phyloP scores from a whole-genome alignment of 2,797 vertebrate species.

The Poeciliopsis presidionis region DNA sequence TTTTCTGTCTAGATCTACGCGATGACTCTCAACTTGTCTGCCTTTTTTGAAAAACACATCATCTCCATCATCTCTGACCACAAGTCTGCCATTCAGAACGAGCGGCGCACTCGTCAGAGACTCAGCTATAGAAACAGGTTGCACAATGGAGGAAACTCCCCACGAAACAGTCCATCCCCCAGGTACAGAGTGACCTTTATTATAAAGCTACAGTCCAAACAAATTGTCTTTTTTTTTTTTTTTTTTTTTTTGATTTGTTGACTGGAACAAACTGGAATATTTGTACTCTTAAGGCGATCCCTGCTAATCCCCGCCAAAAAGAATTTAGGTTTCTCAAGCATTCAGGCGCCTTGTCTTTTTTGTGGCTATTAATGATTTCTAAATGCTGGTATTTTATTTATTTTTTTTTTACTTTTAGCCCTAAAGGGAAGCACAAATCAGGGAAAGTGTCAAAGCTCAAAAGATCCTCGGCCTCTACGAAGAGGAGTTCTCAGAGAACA shows the following conservation, averaged over 20 bases:
- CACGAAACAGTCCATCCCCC: conserved; percentile 81
- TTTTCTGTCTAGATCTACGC: conserved; percentile 88
- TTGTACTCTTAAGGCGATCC: not conserved
- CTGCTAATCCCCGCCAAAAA: not conserved
- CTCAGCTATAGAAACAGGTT: conserved; percentile 87
- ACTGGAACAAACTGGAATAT: not conserved
- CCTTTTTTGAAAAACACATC: conserved; percentile 94
- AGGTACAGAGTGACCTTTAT: conserved; percentile 76
- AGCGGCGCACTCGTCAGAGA: conserved; percentile 85
- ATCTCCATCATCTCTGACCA: conserved; percentile 92
- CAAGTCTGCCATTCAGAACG: conserved; percentile 91
- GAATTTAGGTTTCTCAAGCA: not conserved
- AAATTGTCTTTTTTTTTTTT: not conserved
- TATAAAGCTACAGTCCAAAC: not conserved
- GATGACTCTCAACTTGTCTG: conserved; percentile 96
- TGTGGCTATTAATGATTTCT: not conserved
- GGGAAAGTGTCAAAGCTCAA: conserved; percentile 86
- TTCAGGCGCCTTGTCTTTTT: not conserved
- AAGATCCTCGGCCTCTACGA: conserved; percentile 83
- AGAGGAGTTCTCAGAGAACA: conserved; percentile 83
- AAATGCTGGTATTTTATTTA: not conserved
- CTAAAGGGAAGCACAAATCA: conserved; percentile 92
- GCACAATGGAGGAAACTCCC: conserved; percentile 89
- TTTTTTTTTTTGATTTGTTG: not conserved
- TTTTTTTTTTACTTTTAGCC: conserved; percentile 72